These are phyloP conservation scores for Kuschelorhynchus macadamiae DNA, from an alignment of 2,888 invertebrate genomes.

Conservation along the genomic window DNA sequence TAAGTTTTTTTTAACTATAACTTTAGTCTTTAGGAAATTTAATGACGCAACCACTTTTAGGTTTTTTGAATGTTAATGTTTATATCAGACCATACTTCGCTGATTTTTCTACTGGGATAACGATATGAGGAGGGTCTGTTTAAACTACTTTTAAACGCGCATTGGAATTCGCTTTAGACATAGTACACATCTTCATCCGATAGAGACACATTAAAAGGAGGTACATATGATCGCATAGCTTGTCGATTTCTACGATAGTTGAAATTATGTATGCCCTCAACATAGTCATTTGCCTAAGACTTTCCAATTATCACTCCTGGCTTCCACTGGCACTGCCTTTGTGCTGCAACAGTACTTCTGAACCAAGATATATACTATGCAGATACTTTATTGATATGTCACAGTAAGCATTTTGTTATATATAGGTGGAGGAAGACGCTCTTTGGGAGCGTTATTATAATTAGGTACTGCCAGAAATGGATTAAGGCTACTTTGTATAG, in stretches of 20 bases:
- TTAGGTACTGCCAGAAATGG: constrained; percentile 51
- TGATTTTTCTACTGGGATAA: no score
- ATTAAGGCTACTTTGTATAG: constrained; percentile 45
- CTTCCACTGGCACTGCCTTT: not conserved
- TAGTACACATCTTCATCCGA: no score
- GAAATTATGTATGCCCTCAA: not conserved
- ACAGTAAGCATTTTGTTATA: not conserved
- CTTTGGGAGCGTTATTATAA: constrained; percentile 53
- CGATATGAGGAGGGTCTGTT: no score
- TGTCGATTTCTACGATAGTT: not conserved
- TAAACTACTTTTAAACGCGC: no score
- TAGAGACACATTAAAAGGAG: no score
- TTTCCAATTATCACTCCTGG: not conserved
- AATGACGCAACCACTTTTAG: no score
- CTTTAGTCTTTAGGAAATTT: no score
- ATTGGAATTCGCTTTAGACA: no score
- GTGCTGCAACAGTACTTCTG: not conserved
- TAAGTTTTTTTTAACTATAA: no score
- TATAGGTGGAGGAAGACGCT: constrained; percentile 44
- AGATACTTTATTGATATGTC: not conserved
- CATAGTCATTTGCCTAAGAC: not conserved
- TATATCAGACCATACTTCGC: no score
- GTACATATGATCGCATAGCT: not conserved
- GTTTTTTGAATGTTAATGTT: no score
- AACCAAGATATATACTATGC: not conserved